Base-by-base conservation (phyloP, 2,113 vertebrate genomes). In the Sciurus niger region DNA sequence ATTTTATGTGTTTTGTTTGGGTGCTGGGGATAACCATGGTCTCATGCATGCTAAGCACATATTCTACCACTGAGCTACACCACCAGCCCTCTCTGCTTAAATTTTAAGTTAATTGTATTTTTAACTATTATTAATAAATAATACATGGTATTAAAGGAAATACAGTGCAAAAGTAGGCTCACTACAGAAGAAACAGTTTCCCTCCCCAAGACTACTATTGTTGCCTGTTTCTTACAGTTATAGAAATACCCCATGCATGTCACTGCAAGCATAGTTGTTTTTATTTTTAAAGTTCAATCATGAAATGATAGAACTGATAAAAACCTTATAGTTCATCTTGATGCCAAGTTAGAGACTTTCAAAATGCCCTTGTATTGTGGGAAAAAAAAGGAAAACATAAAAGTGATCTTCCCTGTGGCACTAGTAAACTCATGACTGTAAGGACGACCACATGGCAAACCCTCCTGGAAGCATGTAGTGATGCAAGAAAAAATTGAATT, bases 71-170 rank as follows among this genome's bases (percentile, higher is more conserved):
- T 18, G 46, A 46, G 70, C 7, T 55, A 24, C 28, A 32, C 25
- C 16, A n/a, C 67, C 65, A 68, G 67, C 67, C 6, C 20, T 48
- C 63, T 84, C 73, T 85, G 53, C 58, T 93, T 92, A 70, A 46
- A 90, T 77, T 94, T 93, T 80, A 84, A 84, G 88, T 86, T 72
- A 92, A 65, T 37, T 76, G 25, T 40, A 46, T 92, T 77, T 95
- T 82, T 92, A 93, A 96, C 70, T 53, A 76, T 8, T 53, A 58
- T 67, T 46, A 85, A 48, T 89, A 85, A 97, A 82, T 91, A 86
- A 82, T 32, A 73, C 4, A 58, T 70, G 22, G 4, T 88, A 78
- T 90, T 92, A 70, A 55, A 83, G 76, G 43, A 73, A 65, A 40
- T 25, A 20, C 34, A 87, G 12, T 84, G 6, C 5, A 67, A 70